Evolutionary conservation across 2,888 invertebrate species (phyloP), one percentile per base, ranked within the genome.

Genomic region (Lycocerus yunnanus): DNA sequence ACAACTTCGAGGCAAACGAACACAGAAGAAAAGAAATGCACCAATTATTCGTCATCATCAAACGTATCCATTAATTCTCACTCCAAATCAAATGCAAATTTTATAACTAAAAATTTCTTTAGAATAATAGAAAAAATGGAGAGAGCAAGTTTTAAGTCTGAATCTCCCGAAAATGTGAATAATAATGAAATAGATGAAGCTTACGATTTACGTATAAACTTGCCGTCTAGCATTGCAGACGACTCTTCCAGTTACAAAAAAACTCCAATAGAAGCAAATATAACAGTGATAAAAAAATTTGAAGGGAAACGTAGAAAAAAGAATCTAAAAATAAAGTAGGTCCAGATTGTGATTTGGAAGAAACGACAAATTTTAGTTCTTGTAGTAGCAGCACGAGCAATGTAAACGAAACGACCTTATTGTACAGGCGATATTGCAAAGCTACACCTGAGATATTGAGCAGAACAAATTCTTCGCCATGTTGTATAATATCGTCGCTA

Each of bases 211-310:
- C 27, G 27, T 27, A 14, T 73, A 43, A 75, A 75, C 77, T 72
- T 78, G 15, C 77, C 79, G 4, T 75, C 73, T 13, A 77, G 75
- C 16, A 70, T 76, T 13, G 61, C 9, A 2, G 76, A 69, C 10
- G 68, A 78, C 10, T 59, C 65, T 0, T 9, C 16, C 13, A 69
- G 27, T 15, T 16, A 21, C 15, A 69, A 73, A 61, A 15, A 63
- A 9, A 43, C 66, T 8, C 69, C 75, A 21, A n/a, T 77, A 21
- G 71, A 74, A 66, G 72, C 78, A 15, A 77, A 76, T 9, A 70
- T 78, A 15, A 60, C 72, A 58, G 61, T 77, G 5, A 69, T 77
- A 59, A 71, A 74, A 15, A 69, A 58, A n/a, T 63, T 58, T 5
- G 59, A 60, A 13, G 43, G 60, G 24, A 71, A 69, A 58, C 43